Conservation (phyloP, 2,888 invertebrate genomes). For the Hemistola chrysoprasaria region DNA sequence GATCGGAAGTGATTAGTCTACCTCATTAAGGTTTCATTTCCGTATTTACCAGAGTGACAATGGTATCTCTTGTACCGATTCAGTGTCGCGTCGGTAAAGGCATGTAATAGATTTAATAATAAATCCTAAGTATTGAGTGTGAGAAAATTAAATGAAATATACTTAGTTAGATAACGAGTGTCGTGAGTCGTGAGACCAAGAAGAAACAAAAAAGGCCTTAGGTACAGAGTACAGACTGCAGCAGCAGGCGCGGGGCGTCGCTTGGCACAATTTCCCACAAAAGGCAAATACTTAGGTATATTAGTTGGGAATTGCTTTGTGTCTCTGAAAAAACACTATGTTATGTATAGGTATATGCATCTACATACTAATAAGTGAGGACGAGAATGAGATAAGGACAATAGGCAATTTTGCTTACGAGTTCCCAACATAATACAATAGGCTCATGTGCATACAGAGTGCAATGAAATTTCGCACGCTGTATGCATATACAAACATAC, state of each 20-base stretch:
- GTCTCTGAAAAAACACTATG: slow-evolving; percentile 60
- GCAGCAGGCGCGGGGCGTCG: slow-evolving; percentile 38
- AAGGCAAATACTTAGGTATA: slow-evolving; percentile 45
- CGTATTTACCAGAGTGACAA: slow-evolving; percentile 42
- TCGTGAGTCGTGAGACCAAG: slow-evolving; percentile 58
- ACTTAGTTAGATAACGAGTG: too few relatives aligned
- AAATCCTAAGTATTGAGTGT: slow-evolving; percentile 59
- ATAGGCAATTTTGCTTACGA: slow-evolving; percentile 57
- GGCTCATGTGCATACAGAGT: slow-evolving; percentile 37
- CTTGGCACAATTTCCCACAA: slow-evolving; percentile 67
- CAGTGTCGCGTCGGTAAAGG: slow-evolving; percentile 36
- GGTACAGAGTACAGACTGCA: too few relatives aligned
- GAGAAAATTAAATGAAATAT: slow-evolving; percentile 66
- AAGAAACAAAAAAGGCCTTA: slow-evolving; percentile 53
- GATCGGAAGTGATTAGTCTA: slow-evolving; percentile 36
- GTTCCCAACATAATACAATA: slow-evolving; percentile 56
- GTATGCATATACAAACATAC: slow-evolving; percentile 25
- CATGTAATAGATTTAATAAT: slow-evolving; percentile 60
- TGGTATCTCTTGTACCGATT: slow-evolving; percentile 40
- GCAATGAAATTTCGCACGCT: slow-evolving; percentile 53
- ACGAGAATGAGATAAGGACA: slow-evolving; percentile 62
- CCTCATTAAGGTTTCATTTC: slow-evolving; percentile 41
- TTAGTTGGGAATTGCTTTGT: slow-evolving; percentile 69
- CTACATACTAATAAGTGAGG: slow-evolving; percentile 71
- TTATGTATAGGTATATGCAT: slow-evolving; percentile 24